These are phyloP conservation scores for Poecilus cupreus DNA, from an alignment of 2,888 invertebrate genomes.

Conservation along the genomic window DNA sequence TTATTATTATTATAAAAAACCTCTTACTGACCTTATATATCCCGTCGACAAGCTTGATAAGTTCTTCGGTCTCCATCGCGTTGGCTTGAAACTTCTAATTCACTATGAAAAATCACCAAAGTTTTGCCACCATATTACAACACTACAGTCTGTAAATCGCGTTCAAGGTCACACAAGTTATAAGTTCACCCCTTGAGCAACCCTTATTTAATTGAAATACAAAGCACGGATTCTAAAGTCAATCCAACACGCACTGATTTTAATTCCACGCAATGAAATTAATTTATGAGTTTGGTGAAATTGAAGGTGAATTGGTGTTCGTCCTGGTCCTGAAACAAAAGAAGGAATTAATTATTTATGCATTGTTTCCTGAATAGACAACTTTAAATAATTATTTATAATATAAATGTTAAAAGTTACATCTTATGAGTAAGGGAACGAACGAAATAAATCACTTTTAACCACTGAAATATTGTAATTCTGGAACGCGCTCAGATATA, in stretches of 20 bases:
- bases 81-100: constrained; percentile 17
- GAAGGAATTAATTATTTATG: neutral
- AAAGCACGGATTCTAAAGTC: neutral
- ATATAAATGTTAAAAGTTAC: no score
- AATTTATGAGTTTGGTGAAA: neutral
- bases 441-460: no score
- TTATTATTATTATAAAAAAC: neutral
- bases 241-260: neutral
- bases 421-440: no score
- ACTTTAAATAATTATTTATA: neutral
- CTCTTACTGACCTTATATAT: constrained; percentile 86
- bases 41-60: constrained; percentile 92
- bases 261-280: neutral
- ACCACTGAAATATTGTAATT: no score
- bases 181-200: neutral
- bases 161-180: constrained; percentile 9
- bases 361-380: neutral
- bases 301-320: neutral
- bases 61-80: constrained; percentile 89
- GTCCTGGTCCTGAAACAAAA: constrained; percentile 22
- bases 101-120: constrained; percentile 32
- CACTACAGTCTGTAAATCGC: neutral
- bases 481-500: no score
- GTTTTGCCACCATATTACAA: constrained; percentile 35
- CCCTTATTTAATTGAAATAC: constrained; percentile 1